Evolutionary conservation across 2,797 vertebrate species (phyloP).

Genomic region (Gobio occitaniae): DNA sequence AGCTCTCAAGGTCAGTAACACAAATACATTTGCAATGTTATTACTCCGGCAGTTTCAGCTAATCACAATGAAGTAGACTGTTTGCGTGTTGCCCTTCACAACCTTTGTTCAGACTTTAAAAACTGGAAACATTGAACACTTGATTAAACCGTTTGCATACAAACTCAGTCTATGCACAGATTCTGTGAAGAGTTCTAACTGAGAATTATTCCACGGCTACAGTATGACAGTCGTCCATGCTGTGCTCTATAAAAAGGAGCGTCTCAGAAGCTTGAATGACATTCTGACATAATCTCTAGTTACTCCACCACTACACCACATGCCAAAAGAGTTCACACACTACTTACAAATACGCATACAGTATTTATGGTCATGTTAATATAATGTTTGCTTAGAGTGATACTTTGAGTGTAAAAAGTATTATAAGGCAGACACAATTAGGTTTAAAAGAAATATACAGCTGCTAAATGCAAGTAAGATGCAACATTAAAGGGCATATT

Average conservation of each 20-base stretch:
- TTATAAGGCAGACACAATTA: neutral
- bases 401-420: neutral
- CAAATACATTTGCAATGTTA: neutral
- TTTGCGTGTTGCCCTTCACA: neutral
- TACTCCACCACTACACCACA: conserved; percentile 59
- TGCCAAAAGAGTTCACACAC: neutral
- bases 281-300: conserved; percentile 75
- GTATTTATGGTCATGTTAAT: neutral
- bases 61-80: neutral
- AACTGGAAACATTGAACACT: neutral
- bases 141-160: neutral
- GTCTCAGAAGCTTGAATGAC: conserved; percentile 68
- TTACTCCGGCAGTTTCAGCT: neutral
- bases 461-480: neutral
- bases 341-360: neutral
- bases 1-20: conserved; percentile 13
- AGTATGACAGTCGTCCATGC: conserved; percentile 59
- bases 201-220: neutral
- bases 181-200: neutral
- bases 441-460: neutral
- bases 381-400: neutral
- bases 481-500: neutral
- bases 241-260: conserved; percentile 73
- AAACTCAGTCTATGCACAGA: neutral
- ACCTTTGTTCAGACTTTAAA: conserved; percentile 26